phyloP scores from a whole-genome alignment of 1,140 invertebrate genomes.

The Drosophila yakuba region DNA sequence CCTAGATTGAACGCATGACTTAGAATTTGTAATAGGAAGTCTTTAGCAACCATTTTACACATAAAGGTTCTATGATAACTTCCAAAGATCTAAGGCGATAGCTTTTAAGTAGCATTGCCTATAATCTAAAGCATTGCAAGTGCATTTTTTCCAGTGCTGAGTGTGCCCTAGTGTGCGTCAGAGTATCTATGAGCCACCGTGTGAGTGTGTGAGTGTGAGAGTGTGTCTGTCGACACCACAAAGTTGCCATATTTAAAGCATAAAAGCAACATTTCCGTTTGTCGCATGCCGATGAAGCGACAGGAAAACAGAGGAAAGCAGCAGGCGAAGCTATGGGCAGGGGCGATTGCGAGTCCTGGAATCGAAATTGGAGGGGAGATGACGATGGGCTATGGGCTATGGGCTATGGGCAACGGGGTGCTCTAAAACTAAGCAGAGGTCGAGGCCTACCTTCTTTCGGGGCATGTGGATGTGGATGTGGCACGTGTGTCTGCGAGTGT shows the following conservation, averaged over 20 bases:
- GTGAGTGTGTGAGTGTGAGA: constrained; percentile 18
- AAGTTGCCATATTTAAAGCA: constrained; percentile 84
- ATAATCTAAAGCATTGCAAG: no score
- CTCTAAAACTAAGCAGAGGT: constrained; percentile 59
- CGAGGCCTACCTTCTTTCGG: constrained; percentile 59
- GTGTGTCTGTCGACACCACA: constrained; percentile 67
- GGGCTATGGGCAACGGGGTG: neutral
- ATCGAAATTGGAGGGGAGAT: neutral
- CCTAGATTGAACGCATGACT: rapidly evolving
- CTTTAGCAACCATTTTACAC: no score
- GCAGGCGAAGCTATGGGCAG: constrained; percentile 21
- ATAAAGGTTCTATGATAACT: no score
- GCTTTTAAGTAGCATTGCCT: no score
- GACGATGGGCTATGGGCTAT: neutral
- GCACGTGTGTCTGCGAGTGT: constrained; percentile 13
- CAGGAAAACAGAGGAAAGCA: constrained; percentile 33
- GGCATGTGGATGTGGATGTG: constrained; percentile 25
- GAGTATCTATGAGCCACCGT: constrained; percentile 2
- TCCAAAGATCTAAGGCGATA: no score
- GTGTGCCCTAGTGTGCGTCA: neutral
- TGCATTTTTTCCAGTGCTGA: neutral
- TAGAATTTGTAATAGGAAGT: neutral
- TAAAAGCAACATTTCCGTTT: constrained; percentile 84
- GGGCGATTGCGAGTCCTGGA: constrained; percentile 6
- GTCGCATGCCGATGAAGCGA: constrained; percentile 72